A percentile compares a stretch with the other conserved stretches of the same genome.
Evolutionary conservation across 2,888 invertebrate species (phyloP).

Genomic region (Dichetophora obliterata): DNA sequence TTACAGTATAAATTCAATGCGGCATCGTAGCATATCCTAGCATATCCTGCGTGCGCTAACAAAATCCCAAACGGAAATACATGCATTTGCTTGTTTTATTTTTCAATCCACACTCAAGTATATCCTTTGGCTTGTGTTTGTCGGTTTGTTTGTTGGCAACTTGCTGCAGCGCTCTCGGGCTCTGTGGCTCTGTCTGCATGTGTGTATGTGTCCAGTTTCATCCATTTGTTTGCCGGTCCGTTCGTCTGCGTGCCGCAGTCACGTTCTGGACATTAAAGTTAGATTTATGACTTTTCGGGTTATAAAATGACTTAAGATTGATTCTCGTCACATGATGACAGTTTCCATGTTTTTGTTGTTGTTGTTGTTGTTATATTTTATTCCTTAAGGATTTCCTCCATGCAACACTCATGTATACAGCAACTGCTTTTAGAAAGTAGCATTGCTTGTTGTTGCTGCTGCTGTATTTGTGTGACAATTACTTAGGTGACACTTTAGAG

Average conservation of each 20-base stretch:
- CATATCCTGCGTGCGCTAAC: not conserved
- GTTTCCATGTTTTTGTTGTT: slow-evolving; percentile 49
- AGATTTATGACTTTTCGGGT: slow-evolving; percentile 68
- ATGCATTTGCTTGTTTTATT: slow-evolving; percentile 64
- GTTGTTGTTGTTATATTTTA: not conserved
- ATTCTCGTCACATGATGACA: slow-evolving; percentile 67
- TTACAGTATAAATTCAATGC: no score
- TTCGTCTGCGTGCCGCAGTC: slow-evolving; percentile 60
- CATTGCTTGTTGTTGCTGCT: not conserved
- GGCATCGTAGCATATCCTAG: slow-evolving; percentile 1
- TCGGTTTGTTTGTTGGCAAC: not conserved
- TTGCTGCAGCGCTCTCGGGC: no score
- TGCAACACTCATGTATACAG: not conserved
- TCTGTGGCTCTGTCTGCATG: slow-evolving; percentile 29
- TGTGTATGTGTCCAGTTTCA: slow-evolving; percentile 20
- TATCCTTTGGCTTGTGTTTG: slow-evolving; percentile 16
- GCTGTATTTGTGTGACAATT: slow-evolving; percentile 23
- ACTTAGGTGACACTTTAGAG: slow-evolving; percentile 46
- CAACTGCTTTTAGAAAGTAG: slow-evolving; percentile 35
- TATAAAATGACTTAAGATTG: slow-evolving; percentile 68
- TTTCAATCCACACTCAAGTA: slow-evolving; percentile 53
- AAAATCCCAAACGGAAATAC: slow-evolving; percentile 63
- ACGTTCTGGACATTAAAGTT: slow-evolving; percentile 66
- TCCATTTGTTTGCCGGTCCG: slow-evolving; percentile 29
- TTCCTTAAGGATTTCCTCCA: not conserved